Evolutionary conservation across 1,140 invertebrate genomes (phyloP).

Genomic region (Geopemphigus sp.): DNA sequence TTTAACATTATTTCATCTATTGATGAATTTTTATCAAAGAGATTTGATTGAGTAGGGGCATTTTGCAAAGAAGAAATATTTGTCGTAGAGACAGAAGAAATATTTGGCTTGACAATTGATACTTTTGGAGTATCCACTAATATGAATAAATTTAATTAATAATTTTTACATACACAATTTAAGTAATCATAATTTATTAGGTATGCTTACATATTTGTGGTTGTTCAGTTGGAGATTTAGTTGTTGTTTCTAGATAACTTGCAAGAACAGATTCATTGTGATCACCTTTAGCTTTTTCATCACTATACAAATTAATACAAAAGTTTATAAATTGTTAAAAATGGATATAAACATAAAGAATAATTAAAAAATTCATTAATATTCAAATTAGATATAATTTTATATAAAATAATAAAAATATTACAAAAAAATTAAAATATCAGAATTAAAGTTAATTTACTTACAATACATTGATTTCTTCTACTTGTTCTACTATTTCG

Average conservation of each 20-base stretch:
- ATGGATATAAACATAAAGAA: too few relatives aligned
- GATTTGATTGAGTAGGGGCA: constrained; percentile 1
- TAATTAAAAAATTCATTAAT: neutral
- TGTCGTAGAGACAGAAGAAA: neutral
- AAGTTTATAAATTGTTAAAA: too few relatives aligned
- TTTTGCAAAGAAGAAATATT: neutral
- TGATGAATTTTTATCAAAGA: constrained; percentile 11
- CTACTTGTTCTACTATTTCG: constrained; percentile 3
- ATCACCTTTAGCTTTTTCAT: constrained; percentile 23
- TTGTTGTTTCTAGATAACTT: constrained; percentile 32
- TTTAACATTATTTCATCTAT: constrained; percentile 29
- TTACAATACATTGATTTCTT: neutral
- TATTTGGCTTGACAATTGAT: constrained; percentile 6
- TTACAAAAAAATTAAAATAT: too few relatives aligned
- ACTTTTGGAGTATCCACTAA: constrained; percentile 6
- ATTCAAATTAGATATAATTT: neutral
- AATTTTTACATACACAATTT: neutral
- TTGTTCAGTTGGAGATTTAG: constrained; percentile 15
- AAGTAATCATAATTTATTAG: neutral
- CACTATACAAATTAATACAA: constrained; percentile 3
- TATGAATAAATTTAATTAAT: neutral
- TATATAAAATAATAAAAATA: too few relatives aligned
- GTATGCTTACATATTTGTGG: constrained; percentile 8
- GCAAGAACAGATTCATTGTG: constrained; percentile 42
- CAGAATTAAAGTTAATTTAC: neutral